Base-by-base conservation (phyloP, 2,888 invertebrate genomes). In the Hypomecis atomaria region DNA sequence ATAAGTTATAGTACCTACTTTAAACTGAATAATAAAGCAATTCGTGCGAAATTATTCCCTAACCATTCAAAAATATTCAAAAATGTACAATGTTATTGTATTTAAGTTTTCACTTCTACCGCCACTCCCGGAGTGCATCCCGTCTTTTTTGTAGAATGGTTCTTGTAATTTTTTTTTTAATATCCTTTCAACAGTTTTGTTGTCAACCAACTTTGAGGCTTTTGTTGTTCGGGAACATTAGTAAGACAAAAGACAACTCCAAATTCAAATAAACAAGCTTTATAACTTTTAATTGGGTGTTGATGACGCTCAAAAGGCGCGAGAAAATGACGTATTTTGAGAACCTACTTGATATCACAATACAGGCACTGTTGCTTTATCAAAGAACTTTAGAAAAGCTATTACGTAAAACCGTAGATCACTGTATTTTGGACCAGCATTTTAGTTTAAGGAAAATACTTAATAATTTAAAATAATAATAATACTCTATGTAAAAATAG, bases 221-320 rank as follows among this genome's bases (percentile, higher is more conserved):
- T 62, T 66, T 66, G 59, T 66, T 62, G 47, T 53, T 63, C 33
- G 10, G 45, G 37, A 65, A 57, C 57, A 61, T 65, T 57, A 61
- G 53, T 61, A 13, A 65, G 59, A 66, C 53, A 67, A 62, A 61
- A 56, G 62, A 52, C 62, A 66, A 44, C 55, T 65, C 44, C 50
- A 50, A 59, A 59, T 67, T 61, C 40, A 63, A 70, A 65, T 59
- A 65, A 65, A 61, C 60, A 53, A 55, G 62, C 64, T 65, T 53
- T 57, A 44, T 52, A 62, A 67, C 47, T 67, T 70, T 70, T 67
- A 63, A 72, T 72, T 69, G 66, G 65, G 61, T 67, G 62, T 64
- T 52, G 58, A 68, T 70, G 43, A 11, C 42, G 42, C 60, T 65
- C 57, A 54, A 60, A 60, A 57, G 57, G 48, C 52, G 47, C 6